A percentile compares a stretch with the other conserved stretches of the same genome.
These are phyloP conservation scores for Gortyna flavago DNA, from an alignment of 2,888 invertebrate genomes.

Conservation along the genomic window DNA sequence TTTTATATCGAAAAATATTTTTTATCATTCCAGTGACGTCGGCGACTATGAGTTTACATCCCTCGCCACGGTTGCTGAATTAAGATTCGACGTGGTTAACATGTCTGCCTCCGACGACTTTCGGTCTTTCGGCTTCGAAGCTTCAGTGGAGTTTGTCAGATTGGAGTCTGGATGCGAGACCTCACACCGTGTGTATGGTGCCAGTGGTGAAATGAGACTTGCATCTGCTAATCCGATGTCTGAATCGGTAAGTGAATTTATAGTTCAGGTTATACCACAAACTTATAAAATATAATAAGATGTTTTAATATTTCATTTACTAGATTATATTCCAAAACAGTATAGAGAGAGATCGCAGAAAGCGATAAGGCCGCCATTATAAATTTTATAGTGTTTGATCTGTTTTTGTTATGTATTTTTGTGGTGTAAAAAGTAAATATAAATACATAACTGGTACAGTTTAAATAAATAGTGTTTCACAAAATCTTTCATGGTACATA, in stretches of 20 bases:
- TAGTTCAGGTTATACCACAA: not conserved
- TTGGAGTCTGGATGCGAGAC: conserved; percentile 92
- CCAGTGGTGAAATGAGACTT: conserved; percentile 94
- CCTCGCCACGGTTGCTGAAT: conserved; percentile 93
- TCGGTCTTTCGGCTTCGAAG: conserved; percentile 95
- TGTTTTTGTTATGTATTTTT: not conserved
- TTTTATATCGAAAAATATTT: too few species aligned
- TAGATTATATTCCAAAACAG: not conserved
- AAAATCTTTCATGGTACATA: too few species aligned
- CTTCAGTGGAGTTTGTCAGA: conserved; percentile 94
- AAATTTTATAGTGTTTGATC: not conserved
- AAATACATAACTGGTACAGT: too few species aligned
- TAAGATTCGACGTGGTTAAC: conserved; percentile 94
- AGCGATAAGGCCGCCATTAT: not conserved
- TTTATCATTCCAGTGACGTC: conserved; percentile 78
- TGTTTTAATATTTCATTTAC: not conserved
- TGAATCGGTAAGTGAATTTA: conserved; percentile 84
- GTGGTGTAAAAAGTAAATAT: too few species aligned
- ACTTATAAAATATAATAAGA: not conserved
- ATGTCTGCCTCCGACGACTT: conserved; percentile 97
- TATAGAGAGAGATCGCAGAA: not conserved
- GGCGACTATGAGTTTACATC: conserved; percentile 93
- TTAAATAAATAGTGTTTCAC: not conserved
- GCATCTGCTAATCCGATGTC: conserved; percentile 85
- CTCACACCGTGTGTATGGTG: conserved; percentile 92